Conservation (phyloP, 2,113 vertebrate species). For the Paradoxurus hermaphroditus region DNA sequence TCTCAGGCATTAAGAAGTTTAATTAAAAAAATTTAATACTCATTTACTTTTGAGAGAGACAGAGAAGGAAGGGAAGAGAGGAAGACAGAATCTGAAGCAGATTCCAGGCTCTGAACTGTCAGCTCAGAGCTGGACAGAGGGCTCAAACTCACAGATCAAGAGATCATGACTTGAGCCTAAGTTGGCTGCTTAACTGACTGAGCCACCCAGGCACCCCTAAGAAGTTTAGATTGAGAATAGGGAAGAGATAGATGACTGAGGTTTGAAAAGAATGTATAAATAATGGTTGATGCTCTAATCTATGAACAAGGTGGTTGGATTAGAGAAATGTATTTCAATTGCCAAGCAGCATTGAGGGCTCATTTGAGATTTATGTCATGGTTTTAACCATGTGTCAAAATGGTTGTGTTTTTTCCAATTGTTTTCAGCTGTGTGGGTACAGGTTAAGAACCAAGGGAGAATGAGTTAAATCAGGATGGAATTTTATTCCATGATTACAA, state of each 20-base stretch:
- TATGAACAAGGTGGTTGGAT: background rate
- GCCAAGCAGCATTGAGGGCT: background rate
- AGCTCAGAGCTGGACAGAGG: too few relatives aligned
- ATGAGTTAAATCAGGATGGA: background rate
- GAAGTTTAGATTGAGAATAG: background rate
- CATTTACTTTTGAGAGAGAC: too few relatives aligned
- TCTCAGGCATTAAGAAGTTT: background rate
- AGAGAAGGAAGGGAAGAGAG: too few relatives aligned
- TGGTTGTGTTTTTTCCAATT: background rate
- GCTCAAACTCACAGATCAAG: too few relatives aligned
- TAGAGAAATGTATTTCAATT: background rate
- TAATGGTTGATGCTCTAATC: background rate
- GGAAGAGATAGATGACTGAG: too few relatives aligned
- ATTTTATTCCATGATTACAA: background rate
- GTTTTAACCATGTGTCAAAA: background rate
- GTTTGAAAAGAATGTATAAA: background rate
- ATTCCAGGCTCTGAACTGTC: too few relatives aligned
- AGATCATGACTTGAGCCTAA: too few relatives aligned
- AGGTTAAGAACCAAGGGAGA: background rate
- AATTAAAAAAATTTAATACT: background rate
- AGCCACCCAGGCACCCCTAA: too few relatives aligned
- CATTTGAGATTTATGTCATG: background rate
- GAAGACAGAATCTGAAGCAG: too few relatives aligned
- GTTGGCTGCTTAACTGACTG: too few relatives aligned
- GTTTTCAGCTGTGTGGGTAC: background rate